Base-by-base conservation (phyloP, 2,888 invertebrate species). In the Strigamia transsilvanica region DNA sequence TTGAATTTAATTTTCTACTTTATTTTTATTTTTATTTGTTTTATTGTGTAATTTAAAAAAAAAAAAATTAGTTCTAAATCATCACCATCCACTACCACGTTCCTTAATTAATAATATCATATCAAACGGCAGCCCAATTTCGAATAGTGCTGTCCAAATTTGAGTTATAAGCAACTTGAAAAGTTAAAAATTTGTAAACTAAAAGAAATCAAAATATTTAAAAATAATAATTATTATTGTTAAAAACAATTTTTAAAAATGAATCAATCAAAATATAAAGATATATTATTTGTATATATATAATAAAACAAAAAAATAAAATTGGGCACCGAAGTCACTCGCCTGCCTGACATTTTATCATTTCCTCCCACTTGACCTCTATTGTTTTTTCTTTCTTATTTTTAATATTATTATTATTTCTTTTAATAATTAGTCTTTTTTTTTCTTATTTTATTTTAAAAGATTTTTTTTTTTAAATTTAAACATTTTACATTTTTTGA, bases 261-360 rank as follows among this genome's bases (percentile, higher is more conserved):
- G 18, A 56, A 56, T 18, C 15, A 51, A 51, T 51, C 18, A 46
- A 27, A 51, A 41, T 82, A 18, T 46, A 27, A 27, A 27, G 27
- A 27, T 27, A 27, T 27, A 27, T 27, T 27, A 27, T 27, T 2
- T 27, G 27, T 41, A 77, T 38, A 42, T 73, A 42, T 41, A 81
- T 81, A 61, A 41, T 77, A 18, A 61, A 46, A 32, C 13, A 27
- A 73, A 73, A 73, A 13, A 4, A 73, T 27, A 27, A 73, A 73
- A 73, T 73, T 73, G 73, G 73, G 73, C 73, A 73, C 73, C 73
- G 73, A 73, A 73, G 73, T 73, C 73, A 73, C 73, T 73, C 73
- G 73, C 73, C 73, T 73, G 73, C 73, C 73, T 73, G 73, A 32
- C 73, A 32, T 73, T 73, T 73, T 73, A 73, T 73, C 73, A 73